Base-by-base conservation (phyloP, 2,888 invertebrate species). In the Drosophila leonis region DNA sequence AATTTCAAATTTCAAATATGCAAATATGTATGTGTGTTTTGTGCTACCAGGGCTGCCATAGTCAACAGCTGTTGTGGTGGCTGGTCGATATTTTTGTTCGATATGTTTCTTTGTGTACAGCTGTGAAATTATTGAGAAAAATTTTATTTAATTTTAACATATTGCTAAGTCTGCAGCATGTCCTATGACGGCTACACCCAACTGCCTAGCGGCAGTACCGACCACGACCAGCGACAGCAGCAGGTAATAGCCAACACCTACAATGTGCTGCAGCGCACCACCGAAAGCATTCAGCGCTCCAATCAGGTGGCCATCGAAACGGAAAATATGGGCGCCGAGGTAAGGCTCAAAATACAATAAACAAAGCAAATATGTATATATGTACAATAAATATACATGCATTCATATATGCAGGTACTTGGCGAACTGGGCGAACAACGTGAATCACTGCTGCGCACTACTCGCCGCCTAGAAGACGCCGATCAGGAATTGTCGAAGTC, bases 241-340 rank as follows among this genome's bases (percentile, higher is more conserved):
- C 94, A 94, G 78, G 93, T 95, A 8, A 93, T 88, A 15, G 72
- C 83, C 13, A 90, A 82, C 46, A 88, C 91, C 0, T 88, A 91
- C 27, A 83, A 88, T 72, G 87, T 89, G 5, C 78, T 92, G 0
- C 87, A 92, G 31, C 80, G 95, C 56, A 95, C 96, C 0, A 94
- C 95, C 0, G 94, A 95, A 67, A 95, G 95, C 77, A 93, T 96
- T 12, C 94, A 94, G 1, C 94, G 97, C 62, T 96, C 97, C 0
- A 95, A 96, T 78, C 95, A 95, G 87, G 94, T 97, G 51, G 96
- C 97, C 0, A 94, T 95, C 4, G 97, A 98, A 93, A 97, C 97
- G 0, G 97, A 97, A 93, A 94, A 95, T 85, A 95, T 97, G 75
- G 97, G 97, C 8, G 95, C 95, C 1, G 96, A 95, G 90, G 93